Percentiles rank a stretch among this genome's conserved stretches.
phyloP scores from a whole-genome alignment of 2,113 vertebrate species.

The Onychostruthus taczanowskii region DNA sequence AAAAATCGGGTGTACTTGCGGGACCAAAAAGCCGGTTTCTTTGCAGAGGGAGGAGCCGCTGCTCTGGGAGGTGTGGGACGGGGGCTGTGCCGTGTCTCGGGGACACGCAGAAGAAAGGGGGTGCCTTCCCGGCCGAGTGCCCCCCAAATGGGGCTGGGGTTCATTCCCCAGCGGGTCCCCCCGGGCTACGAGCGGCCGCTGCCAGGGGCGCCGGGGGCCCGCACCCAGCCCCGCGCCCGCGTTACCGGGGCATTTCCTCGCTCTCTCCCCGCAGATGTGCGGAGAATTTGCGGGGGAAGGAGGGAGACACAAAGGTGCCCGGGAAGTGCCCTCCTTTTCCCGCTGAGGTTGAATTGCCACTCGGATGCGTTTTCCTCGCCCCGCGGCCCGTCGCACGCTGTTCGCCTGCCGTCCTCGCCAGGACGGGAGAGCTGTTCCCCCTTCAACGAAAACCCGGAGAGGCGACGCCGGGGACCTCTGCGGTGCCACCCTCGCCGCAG shows the following conservation, averaged over 20 bases:
- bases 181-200: not conserved
- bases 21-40: not conserved
- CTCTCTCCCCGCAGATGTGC: no score
- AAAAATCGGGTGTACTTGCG: not conserved
- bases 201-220: not conserved
- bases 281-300: accelerated
- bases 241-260: not conserved
- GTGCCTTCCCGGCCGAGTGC: slow-evolving; percentile 9
- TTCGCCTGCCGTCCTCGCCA: not conserved
- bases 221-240: not conserved
- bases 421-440: not conserved
- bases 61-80: not conserved
- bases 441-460: slow-evolving; percentile 33
- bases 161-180: slow-evolving; percentile 39
- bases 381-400: not conserved
- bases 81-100: slow-evolving; percentile 5
- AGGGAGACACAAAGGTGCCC: not conserved
- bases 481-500: not conserved
- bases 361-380: not conserved
- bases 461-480: not conserved
- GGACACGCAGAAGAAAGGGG: slow-evolving; percentile 24
- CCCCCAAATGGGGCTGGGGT: slow-evolving; percentile 44
- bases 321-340: not conserved
- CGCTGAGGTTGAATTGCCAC: not conserved
- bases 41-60: not conserved